Evolutionary conservation across 1,140 invertebrate species (phyloP), one percentile per base, ranked within the genome.

Genomic region (Drosophila miranda): DNA sequence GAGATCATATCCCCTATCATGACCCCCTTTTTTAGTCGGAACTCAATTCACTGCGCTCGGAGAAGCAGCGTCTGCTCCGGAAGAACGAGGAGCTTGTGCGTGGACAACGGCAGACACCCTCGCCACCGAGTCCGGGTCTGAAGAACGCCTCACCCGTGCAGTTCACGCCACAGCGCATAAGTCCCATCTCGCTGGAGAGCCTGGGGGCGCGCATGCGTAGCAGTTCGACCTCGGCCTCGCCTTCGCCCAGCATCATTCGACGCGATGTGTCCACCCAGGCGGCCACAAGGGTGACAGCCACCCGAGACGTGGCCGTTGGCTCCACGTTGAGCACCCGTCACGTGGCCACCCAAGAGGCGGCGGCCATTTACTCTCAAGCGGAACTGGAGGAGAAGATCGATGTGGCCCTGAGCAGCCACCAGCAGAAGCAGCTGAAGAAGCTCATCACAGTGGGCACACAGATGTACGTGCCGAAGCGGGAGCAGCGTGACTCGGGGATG

Each of bases 221-320:
- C 41, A 83, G 61, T n/a, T 90, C 89, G 13, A 67, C 41, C 2
- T 79, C 75, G 3, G 72, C 75, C 19, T 64, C 72, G 1, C 56
- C 63, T 0, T 75, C 77, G 16, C 74, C 68, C 43, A 67, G 60
- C 49, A 60, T 63, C 21, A 76, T 89, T 4, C 77, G 91, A 11
- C 89, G 93, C 71, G 95, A 96, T 91, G 94, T 94, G 19, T 94
- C 94, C 21, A 94, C 95, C 0, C 94, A 94, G 74, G 95, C 94
- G 75, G 92, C 68, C 5, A 52, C 59, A 9, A 61, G 81, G 1
- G 44, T 48, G 13, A 44, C 52, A 7, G 49, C 80, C 42, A 90
- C 89, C 3, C 72, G 89, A 0, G 89, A 90, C 49, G 79, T 77
- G 11, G 76, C 74, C 7, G 81, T 84, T 5, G 78, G 83, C 30